Evolutionary conservation across 1,140 invertebrate species (phyloP), one percentile per base, ranked within the genome.

Genomic region (Sinella curviseta): DNA sequence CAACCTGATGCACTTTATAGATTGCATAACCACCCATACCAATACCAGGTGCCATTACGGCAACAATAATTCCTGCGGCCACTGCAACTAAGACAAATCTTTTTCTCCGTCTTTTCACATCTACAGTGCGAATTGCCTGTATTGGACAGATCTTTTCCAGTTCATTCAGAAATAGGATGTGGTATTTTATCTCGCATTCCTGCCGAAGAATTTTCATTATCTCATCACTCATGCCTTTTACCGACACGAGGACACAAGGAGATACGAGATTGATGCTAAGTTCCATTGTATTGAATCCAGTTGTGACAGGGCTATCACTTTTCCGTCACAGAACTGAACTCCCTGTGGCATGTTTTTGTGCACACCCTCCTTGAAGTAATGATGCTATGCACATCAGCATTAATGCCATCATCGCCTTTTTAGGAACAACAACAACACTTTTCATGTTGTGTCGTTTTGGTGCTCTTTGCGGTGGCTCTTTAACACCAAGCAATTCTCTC

Each of bases 71-170:
- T 0, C 74, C 28, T 28, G 30, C 65, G 0, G 70, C 0, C 20
- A 54, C 54, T 0, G 74, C 54, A 60, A 78, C 3, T 33, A 78
- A 39, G 24, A 80, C n/a, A 0, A n/a, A 14, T 65, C 70, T 39
- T 65, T 74, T 75, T 26, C 55, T 26, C 24, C 57, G 57, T 12
- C 8, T 26, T n/a, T 26, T 39, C 54, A 24, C 12, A 30, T 28
- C 57, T 65, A 30, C 73, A 74, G 2, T 74, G 8, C 0, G 1
- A 28, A n/a, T 31, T 28, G 30, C 36, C 1, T 33, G 3, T 3
- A 1, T 20, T n/a, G 77, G 80, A 28, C 80, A 82, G 3, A 82
- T 79, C 35, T 79, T 79, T 31, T 77, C 75, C 1, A 82, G 26
- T 60, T 82, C 78, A 24, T 39, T 16, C 12, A 78, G 48, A 28